Conservation (phyloP, 2,797 vertebrate genomes). For the Anguilla marmorata region DNA sequence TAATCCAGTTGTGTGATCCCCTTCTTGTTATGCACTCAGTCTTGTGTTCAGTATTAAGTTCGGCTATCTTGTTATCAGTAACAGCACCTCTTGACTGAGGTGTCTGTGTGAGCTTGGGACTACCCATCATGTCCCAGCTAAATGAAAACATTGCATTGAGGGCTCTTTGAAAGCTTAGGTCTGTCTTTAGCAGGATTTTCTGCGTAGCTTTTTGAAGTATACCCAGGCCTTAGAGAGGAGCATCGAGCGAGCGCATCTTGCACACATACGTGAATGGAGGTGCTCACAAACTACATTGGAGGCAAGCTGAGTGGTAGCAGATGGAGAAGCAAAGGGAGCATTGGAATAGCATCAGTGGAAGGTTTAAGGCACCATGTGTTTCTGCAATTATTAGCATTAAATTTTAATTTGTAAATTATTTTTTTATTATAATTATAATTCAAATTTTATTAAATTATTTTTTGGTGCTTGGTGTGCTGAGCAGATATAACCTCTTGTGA, state of each 20-base stretch:
- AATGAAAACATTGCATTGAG: background rate
- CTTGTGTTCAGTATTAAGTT: background rate
- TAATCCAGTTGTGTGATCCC: background rate
- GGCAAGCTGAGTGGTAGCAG: background rate
- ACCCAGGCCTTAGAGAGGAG: background rate
- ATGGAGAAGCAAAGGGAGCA: background rate
- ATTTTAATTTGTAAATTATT: no score
- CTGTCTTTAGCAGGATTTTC: background rate
- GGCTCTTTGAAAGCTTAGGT: background rate
- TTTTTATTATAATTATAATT: no score
- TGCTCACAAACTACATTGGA: background rate
- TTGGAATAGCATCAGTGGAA: background rate
- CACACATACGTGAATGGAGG: background rate
- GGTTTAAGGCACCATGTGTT: background rate
- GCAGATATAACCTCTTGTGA: background rate
- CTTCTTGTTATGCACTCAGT: background rate
- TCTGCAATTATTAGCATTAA: background rate
- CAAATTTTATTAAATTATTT: background rate
- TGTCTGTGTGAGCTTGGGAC: background rate
- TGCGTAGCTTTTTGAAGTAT: background rate
- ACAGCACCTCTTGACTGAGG: background rate
- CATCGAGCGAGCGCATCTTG: background rate
- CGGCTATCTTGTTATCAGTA: background rate
- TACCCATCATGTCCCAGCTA: background rate
- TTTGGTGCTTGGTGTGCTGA: background rate